A percentile compares a stretch with the other conserved stretches of the same genome.
These are phyloP conservation scores for Chloroceryle inda DNA, from an alignment of 2,797 vertebrate species.

Conservation along the genomic window DNA sequence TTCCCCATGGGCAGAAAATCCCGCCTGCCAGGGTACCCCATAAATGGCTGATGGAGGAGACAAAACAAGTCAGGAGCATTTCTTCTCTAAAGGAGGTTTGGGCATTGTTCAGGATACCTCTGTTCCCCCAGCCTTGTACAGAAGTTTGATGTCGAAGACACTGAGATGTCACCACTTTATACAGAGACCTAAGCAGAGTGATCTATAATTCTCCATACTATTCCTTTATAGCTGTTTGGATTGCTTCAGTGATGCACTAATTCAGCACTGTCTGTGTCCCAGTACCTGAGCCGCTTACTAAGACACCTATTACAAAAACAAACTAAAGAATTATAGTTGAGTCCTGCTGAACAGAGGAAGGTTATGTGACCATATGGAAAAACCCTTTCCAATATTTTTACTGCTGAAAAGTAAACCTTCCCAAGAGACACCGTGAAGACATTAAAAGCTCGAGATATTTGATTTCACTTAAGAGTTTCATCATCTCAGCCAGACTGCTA, in stretches of 20 bases:
- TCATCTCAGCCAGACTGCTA: neutral
- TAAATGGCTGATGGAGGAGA: neutral
- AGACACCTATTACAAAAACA: neutral
- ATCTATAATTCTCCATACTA: neutral
- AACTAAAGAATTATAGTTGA: neutral
- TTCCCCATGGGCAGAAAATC: neutral
- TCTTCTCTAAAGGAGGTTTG: neutral
- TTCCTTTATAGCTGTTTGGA: neutral
- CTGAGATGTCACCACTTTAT: neutral
- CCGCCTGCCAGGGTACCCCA: fast-evolving
- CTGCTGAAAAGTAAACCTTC: constrained; percentile 45
- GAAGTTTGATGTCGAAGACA: neutral
- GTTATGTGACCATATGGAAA: constrained; percentile 25
- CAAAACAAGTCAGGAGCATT: fast-evolving
- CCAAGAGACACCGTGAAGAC: neutral
- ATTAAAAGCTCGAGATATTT: neutral
- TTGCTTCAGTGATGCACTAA: neutral
- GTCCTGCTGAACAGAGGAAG: neutral
- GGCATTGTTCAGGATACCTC: neutral
- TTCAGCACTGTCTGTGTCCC: neutral
- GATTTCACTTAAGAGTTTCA: neutral
- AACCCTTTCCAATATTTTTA: neutral
- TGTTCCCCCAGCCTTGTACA: neutral
- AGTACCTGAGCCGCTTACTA: neutral
- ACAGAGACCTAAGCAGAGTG: neutral